Base-by-base conservation (phyloP, 2,797 vertebrate genomes). In the Spondyliosoma cantharus region DNA sequence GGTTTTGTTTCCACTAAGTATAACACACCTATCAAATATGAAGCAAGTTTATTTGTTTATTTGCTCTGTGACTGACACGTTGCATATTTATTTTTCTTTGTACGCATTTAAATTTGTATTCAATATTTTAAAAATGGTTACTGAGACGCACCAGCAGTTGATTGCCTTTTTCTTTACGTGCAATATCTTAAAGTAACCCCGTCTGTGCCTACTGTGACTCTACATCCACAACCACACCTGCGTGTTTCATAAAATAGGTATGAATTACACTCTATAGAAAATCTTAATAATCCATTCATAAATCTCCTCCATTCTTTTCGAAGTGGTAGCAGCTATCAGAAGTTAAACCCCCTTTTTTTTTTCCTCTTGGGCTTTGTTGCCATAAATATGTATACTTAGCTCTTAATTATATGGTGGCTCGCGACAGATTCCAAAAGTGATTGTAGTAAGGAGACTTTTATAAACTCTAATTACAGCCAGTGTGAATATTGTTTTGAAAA, bases 381-480 rank as follows among this genome's bases (percentile, higher is more conserved):
- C 52, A 65, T 89, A 75, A 81, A 87, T 37, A 37, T 86, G 71
- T 71, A 84, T 68, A 86, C 84, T 91, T 75, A 88, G 88, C 78
- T 84, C 72, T 61, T 88, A 87, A 93, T 93, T 91, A 93, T 76
- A 92, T n/a, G 46, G 50, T 72, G 73, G 67, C 63, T 87, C 57
- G 84, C 79, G 68, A 43, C 64, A 81, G 65, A 76, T 87, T 91
- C 83, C 71, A 78, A 84, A 87, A 83, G 74, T 76, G 80, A 92
- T 87, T 81, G 80, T 82, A 80, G 87, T 71, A 72, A 71, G 81
- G 81, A 89, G 78, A 84, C 66, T 80, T 89, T 82, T 84, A 87
- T 77, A 84, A 84, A 83, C 86, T 87, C 69, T 90, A 91, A 94
- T 93, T 92, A 91, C 87, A 92, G 81, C 74, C 59, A 45, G 72